Percentiles rank a stretch among this genome's conserved stretches.
Conservation (phyloP, 2,888 invertebrate species). For the Ametastegia equiseti region DNA sequence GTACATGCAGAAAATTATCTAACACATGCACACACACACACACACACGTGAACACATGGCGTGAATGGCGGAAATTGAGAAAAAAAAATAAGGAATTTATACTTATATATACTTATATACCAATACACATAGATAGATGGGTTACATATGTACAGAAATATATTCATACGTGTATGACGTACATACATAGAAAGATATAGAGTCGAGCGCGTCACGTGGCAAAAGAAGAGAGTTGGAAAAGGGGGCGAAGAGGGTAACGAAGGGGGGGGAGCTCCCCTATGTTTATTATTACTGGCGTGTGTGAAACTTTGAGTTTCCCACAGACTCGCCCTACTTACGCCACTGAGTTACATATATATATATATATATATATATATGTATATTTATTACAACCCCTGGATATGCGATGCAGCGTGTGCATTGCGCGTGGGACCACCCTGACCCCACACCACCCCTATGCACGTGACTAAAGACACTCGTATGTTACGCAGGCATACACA, state of each 20-base stretch:
- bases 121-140: neutral
- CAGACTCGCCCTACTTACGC: conserved; percentile 54
- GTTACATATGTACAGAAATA: neutral
- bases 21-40: neutral
- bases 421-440: conserved; percentile 46
- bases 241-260: neutral
- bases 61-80: neutral
- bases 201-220: conserved; percentile 28
- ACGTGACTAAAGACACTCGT: conserved; percentile 16
- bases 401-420: conserved; percentile 44
- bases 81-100: neutral
- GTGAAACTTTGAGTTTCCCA: conserved; percentile 66
- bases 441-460: conserved; percentile 12
- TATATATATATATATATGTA: neutral
- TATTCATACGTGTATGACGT: neutral
- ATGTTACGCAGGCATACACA: neutral
- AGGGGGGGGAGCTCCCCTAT: conserved; percentile 46
- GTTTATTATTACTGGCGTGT: conserved; percentile 62
- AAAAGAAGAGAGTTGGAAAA: neutral
- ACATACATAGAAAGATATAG: neutral
- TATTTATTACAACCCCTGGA: conserved; percentile 43
- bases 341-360: neutral
- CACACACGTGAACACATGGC: neutral
- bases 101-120: neutral
- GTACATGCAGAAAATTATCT: neutral